phyloP scores from a whole-genome alignment of 1,140 invertebrate species.

The Drosophila albomicans region DNA sequence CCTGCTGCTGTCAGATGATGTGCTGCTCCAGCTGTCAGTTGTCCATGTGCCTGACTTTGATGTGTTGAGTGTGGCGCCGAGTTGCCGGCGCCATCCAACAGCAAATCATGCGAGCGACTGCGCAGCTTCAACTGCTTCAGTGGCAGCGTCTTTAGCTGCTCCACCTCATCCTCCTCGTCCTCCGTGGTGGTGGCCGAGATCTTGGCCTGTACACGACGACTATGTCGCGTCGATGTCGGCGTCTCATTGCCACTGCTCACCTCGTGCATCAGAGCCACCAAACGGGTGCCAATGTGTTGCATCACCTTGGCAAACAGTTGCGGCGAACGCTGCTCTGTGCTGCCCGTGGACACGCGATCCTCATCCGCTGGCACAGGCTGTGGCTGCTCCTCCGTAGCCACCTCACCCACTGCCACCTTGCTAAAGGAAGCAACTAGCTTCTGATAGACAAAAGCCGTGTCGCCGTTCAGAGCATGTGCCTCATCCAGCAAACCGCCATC shows the following conservation, averaged over 20 bases:
- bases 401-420: slow-evolving; percentile 87
- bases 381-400: neutral
- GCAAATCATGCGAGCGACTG: slow-evolving; percentile 92
- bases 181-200: slow-evolving; percentile 91
- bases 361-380: slow-evolving; percentile 18
- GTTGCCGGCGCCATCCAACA: slow-evolving; percentile 86
- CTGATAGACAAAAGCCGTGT: slow-evolving; percentile 93
- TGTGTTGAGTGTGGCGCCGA: slow-evolving; percentile 41
- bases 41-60: slow-evolving; percentile 36
- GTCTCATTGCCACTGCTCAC: slow-evolving; percentile 90
- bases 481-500: slow-evolving; percentile 87
- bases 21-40: slow-evolving; percentile 78
- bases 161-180: slow-evolving; percentile 88
- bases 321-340: slow-evolving; percentile 90
- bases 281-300: slow-evolving; percentile 95
- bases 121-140: slow-evolving; percentile 86
- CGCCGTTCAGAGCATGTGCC: slow-evolving; percentile 87
- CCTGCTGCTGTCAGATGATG: slow-evolving; percentile 49
- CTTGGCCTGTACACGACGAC: slow-evolving; percentile 86
- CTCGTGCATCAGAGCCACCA: slow-evolving; percentile 96
- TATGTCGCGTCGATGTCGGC: slow-evolving; percentile 84
- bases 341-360: slow-evolving; percentile 49
- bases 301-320: slow-evolving; percentile 96
- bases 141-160: slow-evolving; percentile 85
- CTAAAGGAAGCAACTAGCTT: slow-evolving; percentile 92